Conservation (phyloP, 2,113 vertebrate species). For the Onychostoma macrolepis region DNA sequence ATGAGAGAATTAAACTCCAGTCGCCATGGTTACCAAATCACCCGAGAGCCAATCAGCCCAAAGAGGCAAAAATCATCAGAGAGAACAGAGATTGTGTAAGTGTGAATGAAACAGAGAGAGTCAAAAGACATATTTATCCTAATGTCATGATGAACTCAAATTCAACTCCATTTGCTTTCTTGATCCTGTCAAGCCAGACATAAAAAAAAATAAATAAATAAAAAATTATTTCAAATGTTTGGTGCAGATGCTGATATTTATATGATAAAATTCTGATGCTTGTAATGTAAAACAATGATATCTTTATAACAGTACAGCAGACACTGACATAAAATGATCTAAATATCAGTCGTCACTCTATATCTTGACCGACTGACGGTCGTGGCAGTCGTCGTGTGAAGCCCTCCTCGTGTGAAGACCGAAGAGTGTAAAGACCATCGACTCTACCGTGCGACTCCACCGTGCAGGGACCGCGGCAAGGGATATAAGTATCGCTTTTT, state of each 20-base stretch:
- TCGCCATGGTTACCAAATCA: conserved; percentile 51
- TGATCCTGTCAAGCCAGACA: background rate
- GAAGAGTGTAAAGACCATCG: no score
- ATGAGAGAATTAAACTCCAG: conserved; percentile 53
- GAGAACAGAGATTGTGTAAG: background rate
- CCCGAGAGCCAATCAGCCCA: conserved; percentile 34
- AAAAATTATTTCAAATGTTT: background rate
- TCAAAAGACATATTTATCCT: background rate
- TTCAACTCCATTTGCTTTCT: background rate
- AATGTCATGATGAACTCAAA: background rate
- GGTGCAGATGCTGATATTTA: background rate
- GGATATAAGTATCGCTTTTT: no score
- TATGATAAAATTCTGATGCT: background rate
- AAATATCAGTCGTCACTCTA: background rate
- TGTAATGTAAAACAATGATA: background rate
- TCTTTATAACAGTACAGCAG: background rate
- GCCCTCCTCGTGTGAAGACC: no score
- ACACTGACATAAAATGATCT: background rate
- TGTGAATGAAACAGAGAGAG: background rate
- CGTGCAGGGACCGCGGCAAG: no score
- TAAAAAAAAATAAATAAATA: no score
- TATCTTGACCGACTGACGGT: no score
- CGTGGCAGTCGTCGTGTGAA: no score
- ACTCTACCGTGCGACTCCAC: no score
- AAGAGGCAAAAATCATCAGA: conserved; percentile 26